Conservation (phyloP, 2,888 invertebrate genomes). For the Cataglyphis albicans region DNA sequence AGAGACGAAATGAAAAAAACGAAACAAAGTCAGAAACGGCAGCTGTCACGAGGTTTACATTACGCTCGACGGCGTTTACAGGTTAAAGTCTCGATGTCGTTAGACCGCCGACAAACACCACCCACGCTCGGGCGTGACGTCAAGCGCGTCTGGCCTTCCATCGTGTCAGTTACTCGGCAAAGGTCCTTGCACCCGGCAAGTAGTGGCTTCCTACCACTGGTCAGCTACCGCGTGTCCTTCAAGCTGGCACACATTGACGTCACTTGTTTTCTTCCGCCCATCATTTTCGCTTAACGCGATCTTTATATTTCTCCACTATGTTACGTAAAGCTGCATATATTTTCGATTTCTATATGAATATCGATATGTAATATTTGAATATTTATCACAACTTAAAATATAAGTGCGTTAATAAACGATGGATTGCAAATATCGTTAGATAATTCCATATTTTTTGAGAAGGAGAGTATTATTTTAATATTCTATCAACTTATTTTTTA, state of each 20-base stretch:
- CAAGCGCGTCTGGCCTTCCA: slow-evolving; percentile 51
- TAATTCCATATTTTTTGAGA: not conserved
- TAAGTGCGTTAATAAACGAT: not conserved
- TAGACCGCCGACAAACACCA: slow-evolving; percentile 63
- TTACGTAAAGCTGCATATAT: not conserved
- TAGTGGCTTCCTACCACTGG: slow-evolving; percentile 5
- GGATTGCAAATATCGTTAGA: not conserved
- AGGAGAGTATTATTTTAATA: slow-evolving; percentile 14
- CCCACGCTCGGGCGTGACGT: slow-evolving; percentile 7
- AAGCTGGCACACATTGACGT: not conserved
- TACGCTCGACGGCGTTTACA: slow-evolving; percentile 59
- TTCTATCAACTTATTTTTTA: not conserved
- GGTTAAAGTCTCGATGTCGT: slow-evolving; percentile 66
- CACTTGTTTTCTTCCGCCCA: not conserved
- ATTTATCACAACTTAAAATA: not conserved
- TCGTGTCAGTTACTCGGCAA: slow-evolving; percentile 25
- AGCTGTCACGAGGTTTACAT: slow-evolving; percentile 58
- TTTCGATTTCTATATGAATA: not conserved
- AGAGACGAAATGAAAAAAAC: slow-evolving; percentile 16
- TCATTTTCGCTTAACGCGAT: not conserved
- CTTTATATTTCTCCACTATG: not conserved
- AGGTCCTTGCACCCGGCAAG: slow-evolving; percentile 42
- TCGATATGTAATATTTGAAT: not conserved
- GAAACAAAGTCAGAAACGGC: not conserved
- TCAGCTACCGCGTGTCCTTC: not conserved